Percentiles rank a stretch among this genome's conserved stretches.
Conservation (phyloP, 2,888 invertebrate genomes). For the Marronus borbonicus region DNA sequence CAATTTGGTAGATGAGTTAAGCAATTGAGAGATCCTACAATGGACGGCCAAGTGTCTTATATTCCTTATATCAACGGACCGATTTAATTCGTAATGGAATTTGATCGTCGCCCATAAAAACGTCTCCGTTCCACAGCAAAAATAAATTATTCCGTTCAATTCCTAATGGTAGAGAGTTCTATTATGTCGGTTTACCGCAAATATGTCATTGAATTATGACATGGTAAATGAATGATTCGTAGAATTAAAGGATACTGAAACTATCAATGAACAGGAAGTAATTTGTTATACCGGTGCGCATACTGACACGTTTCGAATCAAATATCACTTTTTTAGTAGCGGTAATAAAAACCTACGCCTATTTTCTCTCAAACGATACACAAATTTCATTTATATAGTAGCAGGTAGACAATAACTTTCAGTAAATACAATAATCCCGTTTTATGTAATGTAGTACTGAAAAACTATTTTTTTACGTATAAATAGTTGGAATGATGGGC, state of each 20-base stretch:
- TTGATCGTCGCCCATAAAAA: slow-evolving; percentile 32
- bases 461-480: not conserved
- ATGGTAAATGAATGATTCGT: slow-evolving; percentile 43
- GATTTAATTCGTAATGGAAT: slow-evolving; percentile 40
- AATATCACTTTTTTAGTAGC: slow-evolving; percentile 19
- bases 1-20: slow-evolving; percentile 43
- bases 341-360: slow-evolving; percentile 9
- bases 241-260: slow-evolving; percentile 44
- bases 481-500: too few relatives aligned
- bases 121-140: slow-evolving; percentile 24
- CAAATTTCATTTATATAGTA: not conserved
- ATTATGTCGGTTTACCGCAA: slow-evolving; percentile 50
- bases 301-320: slow-evolving; percentile 35
- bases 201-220: slow-evolving; percentile 50
- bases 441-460: not conserved
- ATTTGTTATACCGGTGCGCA: slow-evolving; percentile 35
- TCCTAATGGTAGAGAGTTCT: slow-evolving; percentile 22
- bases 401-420: slow-evolving; percentile 1
- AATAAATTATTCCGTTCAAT: slow-evolving; percentile 40
- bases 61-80: slow-evolving; percentile 13
- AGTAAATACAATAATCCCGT: not conserved
- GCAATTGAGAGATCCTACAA: slow-evolving; percentile 34
- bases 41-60: slow-evolving; percentile 29
- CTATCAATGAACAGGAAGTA: slow-evolving; percentile 47
- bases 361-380: slow-evolving; percentile 6